phyloP scores from a whole-genome alignment of 2,888 invertebrate genomes.

The Brenthis daphne region DNA sequence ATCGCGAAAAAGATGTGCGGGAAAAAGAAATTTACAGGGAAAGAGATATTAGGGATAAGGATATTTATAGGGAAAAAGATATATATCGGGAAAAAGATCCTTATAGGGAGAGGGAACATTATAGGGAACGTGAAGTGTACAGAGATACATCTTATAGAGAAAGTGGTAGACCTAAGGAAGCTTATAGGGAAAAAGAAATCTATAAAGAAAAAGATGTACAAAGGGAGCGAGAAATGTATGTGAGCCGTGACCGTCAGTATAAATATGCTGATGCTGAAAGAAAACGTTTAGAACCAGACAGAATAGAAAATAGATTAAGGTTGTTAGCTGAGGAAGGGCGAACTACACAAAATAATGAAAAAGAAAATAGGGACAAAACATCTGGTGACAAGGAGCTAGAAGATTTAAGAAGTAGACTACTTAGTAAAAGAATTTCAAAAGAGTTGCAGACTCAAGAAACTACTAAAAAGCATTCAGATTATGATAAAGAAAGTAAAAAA shows the following conservation, averaged over 20 bases:
- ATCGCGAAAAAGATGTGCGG: constrained; percentile 49
- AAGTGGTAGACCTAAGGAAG: constrained; percentile 56
- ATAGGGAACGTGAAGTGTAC: constrained; percentile 64
- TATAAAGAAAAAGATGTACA: constrained; percentile 65
- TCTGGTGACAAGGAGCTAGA: constrained; percentile 85
- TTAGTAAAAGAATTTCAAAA: constrained; percentile 87
- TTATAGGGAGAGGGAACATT: constrained; percentile 71
- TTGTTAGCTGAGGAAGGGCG: constrained; percentile 67
- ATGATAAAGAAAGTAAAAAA: constrained; percentile 72
- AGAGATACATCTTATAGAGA: constrained; percentile 63
- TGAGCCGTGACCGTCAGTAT: constrained; percentile 65
- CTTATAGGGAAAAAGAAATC: constrained; percentile 61
- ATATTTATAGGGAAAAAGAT: constrained; percentile 63
- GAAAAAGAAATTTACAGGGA: constrained; percentile 67
- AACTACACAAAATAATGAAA: constrained; percentile 68
- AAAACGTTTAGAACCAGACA: constrained; percentile 64
- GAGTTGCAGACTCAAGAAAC: constrained; percentile 81
- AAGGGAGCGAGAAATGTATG: constrained; percentile 60
- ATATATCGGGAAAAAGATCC: constrained; percentile 67
- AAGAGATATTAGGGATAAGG: constrained; percentile 65
- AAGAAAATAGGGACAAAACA: constrained; percentile 73
- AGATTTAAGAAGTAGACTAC: constrained; percentile 87
- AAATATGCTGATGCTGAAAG: constrained; percentile 67
- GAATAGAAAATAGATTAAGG: constrained; percentile 70
- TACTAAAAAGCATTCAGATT: constrained; percentile 67